Percentiles rank a stretch among this genome's conserved stretches.
Conservation (phyloP, 2,888 invertebrate genomes). For the Epistrophe eligans region DNA sequence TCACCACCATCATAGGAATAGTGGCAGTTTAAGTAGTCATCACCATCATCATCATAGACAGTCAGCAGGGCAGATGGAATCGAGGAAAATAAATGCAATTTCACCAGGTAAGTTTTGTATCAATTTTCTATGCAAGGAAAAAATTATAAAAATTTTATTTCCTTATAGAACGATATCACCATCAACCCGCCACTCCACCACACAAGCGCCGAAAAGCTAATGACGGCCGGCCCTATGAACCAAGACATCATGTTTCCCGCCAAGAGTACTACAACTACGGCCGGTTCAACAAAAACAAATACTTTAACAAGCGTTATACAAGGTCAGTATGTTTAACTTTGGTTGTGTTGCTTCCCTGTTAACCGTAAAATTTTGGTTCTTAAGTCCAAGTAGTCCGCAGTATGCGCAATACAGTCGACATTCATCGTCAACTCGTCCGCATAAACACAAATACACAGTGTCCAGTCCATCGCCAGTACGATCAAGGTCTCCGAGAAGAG, state of each 20-base stretch:
- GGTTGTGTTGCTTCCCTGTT: not conserved
- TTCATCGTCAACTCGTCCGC: conserved; percentile 79
- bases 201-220: conserved; percentile 83
- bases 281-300: conserved; percentile 81
- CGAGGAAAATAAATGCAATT: conserved; percentile 79
- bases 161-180: conserved; percentile 81
- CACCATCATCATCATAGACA: conserved; percentile 81
- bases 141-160: not conserved
- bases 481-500: conserved; percentile 84
- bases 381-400: conserved; percentile 80
- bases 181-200: conserved; percentile 82
- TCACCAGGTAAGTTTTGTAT: conserved; percentile 80
- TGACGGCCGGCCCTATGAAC: conserved; percentile 78
- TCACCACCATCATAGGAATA: conserved; percentile 77
- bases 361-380: not conserved
- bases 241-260: conserved; percentile 68
- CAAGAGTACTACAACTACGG: conserved; percentile 79
- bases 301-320: conserved; percentile 79
- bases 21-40: conserved; percentile 61
- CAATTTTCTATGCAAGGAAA: not conserved
- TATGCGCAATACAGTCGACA: conserved; percentile 78
- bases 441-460: conserved; percentile 79
- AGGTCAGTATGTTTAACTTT: conserved; percentile 77
- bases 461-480: conserved; percentile 83
- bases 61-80: conserved; percentile 77